These are phyloP conservation scores for Morone saxatilis DNA, from an alignment of 2,113 vertebrate genomes.

Conservation along the genomic window DNA sequence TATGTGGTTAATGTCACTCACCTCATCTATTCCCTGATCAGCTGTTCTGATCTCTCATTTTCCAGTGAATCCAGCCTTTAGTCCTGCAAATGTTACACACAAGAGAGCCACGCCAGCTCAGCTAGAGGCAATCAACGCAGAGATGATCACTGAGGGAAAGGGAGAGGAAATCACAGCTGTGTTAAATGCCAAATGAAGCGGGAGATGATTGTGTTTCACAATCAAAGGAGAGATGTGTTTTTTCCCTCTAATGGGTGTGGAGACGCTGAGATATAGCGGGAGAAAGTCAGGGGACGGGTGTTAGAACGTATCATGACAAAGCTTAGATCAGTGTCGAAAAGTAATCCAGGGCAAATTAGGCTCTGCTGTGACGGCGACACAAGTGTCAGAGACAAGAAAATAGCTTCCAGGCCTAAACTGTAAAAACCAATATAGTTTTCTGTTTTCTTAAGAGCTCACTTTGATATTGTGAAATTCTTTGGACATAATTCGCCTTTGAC, in stretches of 20 bases:
- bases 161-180: constrained; percentile 64
- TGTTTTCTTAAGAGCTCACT: constrained; percentile 50
- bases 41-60: constrained; percentile 40
- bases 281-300: constrained; percentile 50
- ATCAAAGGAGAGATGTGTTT: constrained; percentile 65
- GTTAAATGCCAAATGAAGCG: constrained; percentile 79
- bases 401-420: constrained; percentile 61
- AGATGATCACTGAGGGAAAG: constrained; percentile 42
- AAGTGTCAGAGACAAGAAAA: constrained; percentile 60
- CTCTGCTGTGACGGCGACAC: constrained; percentile 64
- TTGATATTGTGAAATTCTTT: constrained; percentile 60
- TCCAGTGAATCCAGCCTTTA: constrained; percentile 33
- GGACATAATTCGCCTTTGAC: constrained; percentile 57
- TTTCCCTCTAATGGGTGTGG: constrained; percentile 49
- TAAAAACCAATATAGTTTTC: constrained; percentile 47
- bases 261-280: constrained; percentile 37
- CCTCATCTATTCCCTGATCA: constrained; percentile 39
- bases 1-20: constrained; percentile 48
- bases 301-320: constrained; percentile 65
- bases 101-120: constrained; percentile 32
- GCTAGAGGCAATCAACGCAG: constrained; percentile 58
- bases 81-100: constrained; percentile 52
- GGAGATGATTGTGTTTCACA: constrained; percentile 67
- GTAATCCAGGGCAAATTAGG: constrained; percentile 75
- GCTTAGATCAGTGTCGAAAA: constrained; percentile 67